Base-by-base conservation (phyloP, 2,797 vertebrate species). In the Tragopan temminckii region DNA sequence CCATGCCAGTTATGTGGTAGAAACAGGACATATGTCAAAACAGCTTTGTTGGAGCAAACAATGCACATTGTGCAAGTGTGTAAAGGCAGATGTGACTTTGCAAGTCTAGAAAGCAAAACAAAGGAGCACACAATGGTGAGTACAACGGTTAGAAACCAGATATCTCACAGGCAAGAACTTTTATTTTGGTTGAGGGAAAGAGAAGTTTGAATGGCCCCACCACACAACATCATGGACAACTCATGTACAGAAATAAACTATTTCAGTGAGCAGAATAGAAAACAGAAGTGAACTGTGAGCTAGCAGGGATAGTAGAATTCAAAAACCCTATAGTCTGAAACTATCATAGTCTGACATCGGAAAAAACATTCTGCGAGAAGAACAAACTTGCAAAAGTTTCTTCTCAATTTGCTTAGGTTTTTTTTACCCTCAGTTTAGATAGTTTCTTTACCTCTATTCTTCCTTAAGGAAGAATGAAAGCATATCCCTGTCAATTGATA, bases 401-500 rank as follows among this genome's bases (percentile, higher is more conserved):
- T 93, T 66, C 45, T 23, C 25, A 85, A 36, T 72, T 80, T 67
- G 13, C 35, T 80, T 64, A 38, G 38, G 31, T 43, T 67, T 59
- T 42, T 42, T 90, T 80, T 78, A 46, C 45, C 29, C 21, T 80
- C 29, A 20, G 17, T 70, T 85, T 43, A 77, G 27, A 29, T 64
- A 20, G 25, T 80, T 79, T 79, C 17, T 74, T 89, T 90, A 74
- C 33, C 50, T 86, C 53, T 50, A 9, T 58, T 89, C 45, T 66
- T 90, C 50, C 12, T 43, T 31, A 55, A 55, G 63, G 66, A 94
- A 31, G 17, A 90, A 87, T 57, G 69, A 89, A 96, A 83, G 27
- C 50, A 53, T 61, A 72, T 48, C 69, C 17, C 43, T 78, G 53
- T 40, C n/a, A 82, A 78, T 15, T 29, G 12, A 94, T 27, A 1